Percentiles rank a stretch among this genome's conserved stretches.
Conservation (phyloP, 2,797 vertebrate genomes). For the Chromobotia macracanthus region DNA sequence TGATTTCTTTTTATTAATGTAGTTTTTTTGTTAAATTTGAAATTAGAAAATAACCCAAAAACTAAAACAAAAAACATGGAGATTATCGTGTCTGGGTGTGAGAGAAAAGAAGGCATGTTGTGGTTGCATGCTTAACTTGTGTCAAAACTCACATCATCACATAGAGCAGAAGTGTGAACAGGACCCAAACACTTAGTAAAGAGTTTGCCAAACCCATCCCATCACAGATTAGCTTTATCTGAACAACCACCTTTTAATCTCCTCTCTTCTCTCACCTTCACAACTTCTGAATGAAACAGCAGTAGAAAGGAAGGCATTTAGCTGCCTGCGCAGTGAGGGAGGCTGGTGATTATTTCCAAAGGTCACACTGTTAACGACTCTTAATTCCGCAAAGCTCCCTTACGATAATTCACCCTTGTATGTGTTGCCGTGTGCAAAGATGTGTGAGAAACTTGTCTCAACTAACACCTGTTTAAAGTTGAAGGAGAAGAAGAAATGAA, state of each 20-base stretch:
- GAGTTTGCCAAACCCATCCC: slow-evolving; percentile 71
- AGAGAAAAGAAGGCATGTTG: no score
- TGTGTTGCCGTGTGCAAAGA: slow-evolving; percentile 77
- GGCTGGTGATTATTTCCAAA: slow-evolving; percentile 98
- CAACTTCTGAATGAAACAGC: slow-evolving; percentile 77
- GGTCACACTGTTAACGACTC: slow-evolving; percentile 97
- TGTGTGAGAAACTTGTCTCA: slow-evolving; percentile 73
- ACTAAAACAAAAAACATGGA: background rate
- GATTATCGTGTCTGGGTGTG: slow-evolving; percentile 1
- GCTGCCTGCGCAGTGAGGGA: slow-evolving; percentile 70
- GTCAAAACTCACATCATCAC: slow-evolving; percentile 67
- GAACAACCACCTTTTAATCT: slow-evolving; percentile 75
- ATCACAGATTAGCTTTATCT: slow-evolving; percentile 75
- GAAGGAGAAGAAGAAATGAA: slow-evolving; percentile 39
- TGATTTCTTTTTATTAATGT: no score
- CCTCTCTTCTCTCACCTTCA: slow-evolving; percentile 68
- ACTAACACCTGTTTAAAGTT: slow-evolving; percentile 64
- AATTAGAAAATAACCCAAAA: no score
- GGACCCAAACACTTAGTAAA: slow-evolving; percentile 63
- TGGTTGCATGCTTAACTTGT: no score
- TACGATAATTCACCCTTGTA: slow-evolving; percentile 77
- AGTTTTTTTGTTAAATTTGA: no score
- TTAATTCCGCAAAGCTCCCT: slow-evolving; percentile 89
- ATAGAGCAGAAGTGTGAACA: slow-evolving; percentile 59
- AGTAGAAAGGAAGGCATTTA: slow-evolving; percentile 60